Evolutionary conservation across 2,888 invertebrate species (phyloP).

Genomic region (Halictus ligatus): DNA sequence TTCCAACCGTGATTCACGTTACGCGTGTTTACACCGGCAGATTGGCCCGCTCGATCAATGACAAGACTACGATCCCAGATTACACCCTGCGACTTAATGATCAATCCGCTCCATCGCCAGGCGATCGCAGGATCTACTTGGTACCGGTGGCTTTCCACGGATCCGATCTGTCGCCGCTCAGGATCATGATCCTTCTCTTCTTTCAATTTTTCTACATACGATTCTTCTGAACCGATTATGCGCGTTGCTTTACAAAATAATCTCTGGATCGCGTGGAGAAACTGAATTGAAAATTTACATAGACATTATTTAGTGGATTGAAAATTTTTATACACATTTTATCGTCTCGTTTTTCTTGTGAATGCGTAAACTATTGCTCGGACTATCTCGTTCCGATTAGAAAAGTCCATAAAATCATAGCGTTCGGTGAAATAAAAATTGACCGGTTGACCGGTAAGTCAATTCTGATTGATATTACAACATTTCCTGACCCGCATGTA

Average conservation of each 20-base stretch:
- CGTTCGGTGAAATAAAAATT: too few relatives aligned
- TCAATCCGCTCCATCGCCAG: neutral
- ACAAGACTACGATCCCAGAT: slow-evolving; percentile 25
- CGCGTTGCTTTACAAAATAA: neutral
- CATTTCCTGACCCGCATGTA: neutral
- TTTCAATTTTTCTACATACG: too few relatives aligned
- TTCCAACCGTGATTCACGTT: slow-evolving; percentile 29
- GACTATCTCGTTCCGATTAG: too few relatives aligned
- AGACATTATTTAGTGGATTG: too few relatives aligned
- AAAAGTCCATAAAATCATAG: too few relatives aligned
- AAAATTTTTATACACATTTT: too few relatives aligned
- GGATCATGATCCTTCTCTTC: neutral
- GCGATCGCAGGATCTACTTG: neutral
- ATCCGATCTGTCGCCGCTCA: neutral
- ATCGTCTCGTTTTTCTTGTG: too few relatives aligned
- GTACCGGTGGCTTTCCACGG: neutral
- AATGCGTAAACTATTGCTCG: too few relatives aligned
- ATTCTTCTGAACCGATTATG: neutral
- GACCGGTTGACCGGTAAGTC: neutral
- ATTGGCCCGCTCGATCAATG: slow-evolving; percentile 46
- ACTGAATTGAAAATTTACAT: too few relatives aligned
- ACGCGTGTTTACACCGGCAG: slow-evolving; percentile 42
- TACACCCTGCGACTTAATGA: slow-evolving; percentile 6
- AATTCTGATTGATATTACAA: neutral
- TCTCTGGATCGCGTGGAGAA: neutral